Evolutionary conservation across 2,888 invertebrate species (phyloP), one percentile per base, ranked within the genome.

Genomic region (Ennomos erosarius): DNA sequence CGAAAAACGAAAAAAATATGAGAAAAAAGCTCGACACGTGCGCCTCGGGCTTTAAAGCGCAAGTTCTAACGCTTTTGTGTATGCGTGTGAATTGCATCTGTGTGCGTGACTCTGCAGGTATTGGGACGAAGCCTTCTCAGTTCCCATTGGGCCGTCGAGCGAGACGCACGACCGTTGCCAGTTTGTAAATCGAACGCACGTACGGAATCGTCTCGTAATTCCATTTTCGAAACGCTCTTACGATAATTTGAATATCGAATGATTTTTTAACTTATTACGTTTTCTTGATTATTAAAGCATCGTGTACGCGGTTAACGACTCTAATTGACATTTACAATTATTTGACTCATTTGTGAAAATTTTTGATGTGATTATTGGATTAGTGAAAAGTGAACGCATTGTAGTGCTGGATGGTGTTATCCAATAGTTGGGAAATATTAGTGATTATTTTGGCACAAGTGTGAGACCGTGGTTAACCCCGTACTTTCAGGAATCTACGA

Each of bases 101-200:
- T 90, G 89, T 88, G 90, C 79, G 89, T 87, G 81, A 60, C 87
- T 84, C 77, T 91, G 91, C 91, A 91, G 91, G 91, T 91, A 90
- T 86, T 65, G 74, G 65, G 72, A 74, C 75, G 72, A 75, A 78
- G 72, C 68, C 75, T 79, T 76, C 78, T 84, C 85, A 91, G 90
- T 91, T 83, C 82, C 82, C 85, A 84, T 85, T 80, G 84, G 83
- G 81, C 85, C 65, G 70, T 69, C 74, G 82, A 67, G 75, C 63
- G 72, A 57, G 65, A 55, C 72, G 71, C 73, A 70, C 73, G 81
- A 69, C 49, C 38, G 61, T 59, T 60, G 59, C 36, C 35, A 44
- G 54, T 26, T 26, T 49, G 42, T 39, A 11, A 26, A 51, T 55
- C 54, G 49, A 12, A 55, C 63, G 53, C 53, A 51, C 59, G 53